Evolutionary conservation across 2,888 invertebrate genomes (phyloP).

Genomic region (Mechanitis mazaeus): DNA sequence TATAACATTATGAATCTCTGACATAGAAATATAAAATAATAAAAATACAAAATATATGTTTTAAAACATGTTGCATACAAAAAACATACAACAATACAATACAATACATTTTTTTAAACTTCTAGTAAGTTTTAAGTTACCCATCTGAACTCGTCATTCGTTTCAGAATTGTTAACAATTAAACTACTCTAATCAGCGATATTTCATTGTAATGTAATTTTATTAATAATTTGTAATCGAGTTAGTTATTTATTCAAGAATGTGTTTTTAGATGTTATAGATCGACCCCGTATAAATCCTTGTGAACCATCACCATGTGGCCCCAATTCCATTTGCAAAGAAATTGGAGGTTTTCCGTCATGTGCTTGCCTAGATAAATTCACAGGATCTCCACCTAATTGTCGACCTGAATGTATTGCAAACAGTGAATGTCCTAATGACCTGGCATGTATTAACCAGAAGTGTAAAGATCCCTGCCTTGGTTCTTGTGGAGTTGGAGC

Average conservation of each 20-base stretch:
- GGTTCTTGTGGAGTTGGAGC: constrained; percentile 84
- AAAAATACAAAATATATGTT: neutral
- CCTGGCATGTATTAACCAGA: constrained; percentile 83
- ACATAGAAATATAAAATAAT: constrained; percentile 9
- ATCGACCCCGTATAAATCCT: constrained; percentile 63
- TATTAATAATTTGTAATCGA: too few species aligned
- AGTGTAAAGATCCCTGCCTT: constrained; percentile 85
- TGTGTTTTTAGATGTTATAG: constrained; percentile 48
- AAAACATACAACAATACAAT: too few species aligned
- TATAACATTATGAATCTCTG: constrained; percentile 31
- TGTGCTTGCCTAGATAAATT: constrained; percentile 84
- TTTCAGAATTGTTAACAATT: too few species aligned
- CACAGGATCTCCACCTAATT: constrained; percentile 82
- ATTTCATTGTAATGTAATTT: too few species aligned
- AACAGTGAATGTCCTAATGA: constrained; percentile 84
- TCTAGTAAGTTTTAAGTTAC: too few species aligned
- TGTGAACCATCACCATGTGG: constrained; percentile 88
- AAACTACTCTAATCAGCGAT: too few species aligned
- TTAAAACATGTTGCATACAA: neutral
- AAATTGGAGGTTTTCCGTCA: constrained; percentile 78
- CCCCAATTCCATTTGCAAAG: constrained; percentile 80
- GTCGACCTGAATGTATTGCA: constrained; percentile 83
- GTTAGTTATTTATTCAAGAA: neutral
- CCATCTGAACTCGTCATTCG: too few species aligned
- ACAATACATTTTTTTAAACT: too few species aligned